A percentile compares a stretch with the other conserved stretches of the same genome.
These are phyloP conservation scores for Lumbricus terrestris DNA, from an alignment of 2,888 invertebrate genomes.

Conservation along the genomic window DNA sequence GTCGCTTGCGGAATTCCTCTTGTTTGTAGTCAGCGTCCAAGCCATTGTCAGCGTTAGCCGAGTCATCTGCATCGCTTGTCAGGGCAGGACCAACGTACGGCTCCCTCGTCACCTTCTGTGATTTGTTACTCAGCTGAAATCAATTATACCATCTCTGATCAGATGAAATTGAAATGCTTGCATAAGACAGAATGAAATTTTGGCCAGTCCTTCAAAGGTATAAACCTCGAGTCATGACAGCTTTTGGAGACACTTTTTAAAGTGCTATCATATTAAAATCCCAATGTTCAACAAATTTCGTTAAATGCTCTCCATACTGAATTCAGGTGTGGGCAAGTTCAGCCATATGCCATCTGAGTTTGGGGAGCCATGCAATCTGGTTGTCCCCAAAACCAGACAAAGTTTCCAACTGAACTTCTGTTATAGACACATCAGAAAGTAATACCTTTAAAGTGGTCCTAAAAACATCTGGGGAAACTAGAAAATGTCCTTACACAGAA, in stretches of 20 bases:
- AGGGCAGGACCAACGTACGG: constrained; percentile 56
- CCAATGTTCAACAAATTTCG: background rate
- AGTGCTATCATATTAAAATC: background rate
- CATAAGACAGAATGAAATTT: background rate
- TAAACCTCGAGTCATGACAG: background rate
- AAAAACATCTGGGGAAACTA: background rate
- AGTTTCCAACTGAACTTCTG: background rate
- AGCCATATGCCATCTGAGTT: background rate
- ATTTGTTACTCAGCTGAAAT: constrained; percentile 44
- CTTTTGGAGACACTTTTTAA: background rate
- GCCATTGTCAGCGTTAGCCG: background rate
- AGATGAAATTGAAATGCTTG: background rate
- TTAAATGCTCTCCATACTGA: background rate
- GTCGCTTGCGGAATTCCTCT: constrained; percentile 42
- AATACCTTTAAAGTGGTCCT: background rate
- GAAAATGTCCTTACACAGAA: background rate
- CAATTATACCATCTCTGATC: background rate
- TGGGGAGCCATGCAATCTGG: background rate
- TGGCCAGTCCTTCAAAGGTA: background rate
- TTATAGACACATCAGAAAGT: background rate
- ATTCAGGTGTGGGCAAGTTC: background rate
- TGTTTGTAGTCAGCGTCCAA: constrained; percentile 36
- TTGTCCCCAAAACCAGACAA: background rate
- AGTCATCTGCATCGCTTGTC: background rate
- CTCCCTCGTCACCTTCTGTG: constrained; percentile 56